A percentile compares a stretch with the other conserved stretches of the same genome.
phyloP scores from a whole-genome alignment of 2,888 invertebrate species.

The Eupithecia exiguata region DNA sequence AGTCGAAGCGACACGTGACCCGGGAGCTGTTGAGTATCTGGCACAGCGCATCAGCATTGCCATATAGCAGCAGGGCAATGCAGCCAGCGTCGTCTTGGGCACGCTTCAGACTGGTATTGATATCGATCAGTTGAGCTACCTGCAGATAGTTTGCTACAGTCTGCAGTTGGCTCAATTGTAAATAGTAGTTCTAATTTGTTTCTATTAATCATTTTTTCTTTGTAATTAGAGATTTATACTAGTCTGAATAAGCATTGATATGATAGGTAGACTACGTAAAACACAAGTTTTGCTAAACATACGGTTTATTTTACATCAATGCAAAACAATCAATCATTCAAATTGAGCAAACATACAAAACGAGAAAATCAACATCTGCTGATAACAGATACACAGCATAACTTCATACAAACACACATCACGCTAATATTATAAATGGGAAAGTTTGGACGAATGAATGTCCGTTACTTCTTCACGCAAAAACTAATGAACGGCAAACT shows the following conservation, averaged over 20 bases:
- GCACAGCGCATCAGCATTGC: too few species aligned
- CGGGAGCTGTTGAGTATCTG: too few species aligned
- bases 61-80: too few species aligned
- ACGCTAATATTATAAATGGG: neutral
- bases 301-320: slow-evolving; percentile 40
- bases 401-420: slow-evolving; percentile 30
- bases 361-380: slow-evolving; percentile 35
- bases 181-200: too few species aligned
- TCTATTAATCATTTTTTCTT: too few species aligned
- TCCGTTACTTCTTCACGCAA: neutral
- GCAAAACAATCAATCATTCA: slow-evolving; percentile 36
- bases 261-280: slow-evolving; percentile 2
- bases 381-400: slow-evolving; percentile 35
- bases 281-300: slow-evolving; percentile 27
- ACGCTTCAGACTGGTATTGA: too few species aligned
- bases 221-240: too few species aligned
- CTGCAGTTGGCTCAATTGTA: too few species aligned
- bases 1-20: too few species aligned
- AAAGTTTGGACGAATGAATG: neutral
- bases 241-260: neutral
- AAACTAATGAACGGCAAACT: neutral
- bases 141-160: too few species aligned
- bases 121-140: too few species aligned
- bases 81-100: too few species aligned
- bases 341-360: slow-evolving; percentile 39